Base-by-base conservation (phyloP, 30 jellyfish, hydroid and myxozoan species). In the Aurelia aurita region DNA sequence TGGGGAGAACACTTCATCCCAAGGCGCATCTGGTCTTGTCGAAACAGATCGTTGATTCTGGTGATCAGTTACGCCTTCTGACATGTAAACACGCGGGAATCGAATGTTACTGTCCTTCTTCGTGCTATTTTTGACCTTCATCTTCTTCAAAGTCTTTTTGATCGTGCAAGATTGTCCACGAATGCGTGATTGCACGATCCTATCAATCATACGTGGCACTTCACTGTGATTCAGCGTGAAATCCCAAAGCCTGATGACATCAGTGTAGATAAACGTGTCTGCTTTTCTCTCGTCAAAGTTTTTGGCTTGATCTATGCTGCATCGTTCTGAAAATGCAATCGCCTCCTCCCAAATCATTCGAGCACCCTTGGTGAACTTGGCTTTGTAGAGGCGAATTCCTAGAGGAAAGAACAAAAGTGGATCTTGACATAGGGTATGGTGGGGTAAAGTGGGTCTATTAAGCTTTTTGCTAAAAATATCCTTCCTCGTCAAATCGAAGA, bases 311-410 rank as follows among this genome's bases (percentile, higher is more conserved):
- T 29, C 74, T 10, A 57, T 34, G 43, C 89, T 69, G 54, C 92
- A 73, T 16, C 98, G 65, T 55, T 79, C 97, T 34, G 98, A 92
- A 69, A 92, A 92, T 13, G 94, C 95, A 13, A 86, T 46, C 0
- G 94, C 90, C 43, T 76, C 93, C 53, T 92, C 98, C 98, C 98
- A 92, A 5, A 92, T 47, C 73, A 92, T 74, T 19, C 95, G 66
- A 11, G 82, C 76, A 1, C 87, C 95, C 51, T 87, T 74, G 29
- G 74, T 60, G 39, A 90, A 31, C 70, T 72, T 71, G 77, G 93
- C 87, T 58, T 90, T 80, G 84, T 80, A 90, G 46, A 90, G 58
- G 15, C 85, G 76, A 25, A 84, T 77, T 32, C 92, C 96, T 69
- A 32, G 45, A 62, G 20, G 66, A 80, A 21, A 5, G 51, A 39